These are phyloP conservation scores for Pristionchus exspectatus DNA, from an alignment of 2,888 invertebrate species.

Conservation along the genomic window DNA sequence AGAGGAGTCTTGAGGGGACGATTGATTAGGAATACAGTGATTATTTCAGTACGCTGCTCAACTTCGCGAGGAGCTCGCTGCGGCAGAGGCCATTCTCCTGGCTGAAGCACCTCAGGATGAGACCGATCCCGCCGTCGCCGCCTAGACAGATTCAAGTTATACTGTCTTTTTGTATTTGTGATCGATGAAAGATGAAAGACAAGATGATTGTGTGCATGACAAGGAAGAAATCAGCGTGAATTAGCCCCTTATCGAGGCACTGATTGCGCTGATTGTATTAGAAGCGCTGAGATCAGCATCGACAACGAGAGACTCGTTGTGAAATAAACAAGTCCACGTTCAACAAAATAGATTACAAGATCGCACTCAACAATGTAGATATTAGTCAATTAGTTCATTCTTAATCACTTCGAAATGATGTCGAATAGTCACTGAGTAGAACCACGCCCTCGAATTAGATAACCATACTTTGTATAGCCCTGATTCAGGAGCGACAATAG, in stretches of 20 bases:
- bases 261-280: background rate
- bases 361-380: too few species aligned
- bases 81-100: background rate
- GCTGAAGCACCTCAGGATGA: background rate
- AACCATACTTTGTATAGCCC: slow-evolving; percentile 73
- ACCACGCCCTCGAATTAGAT: slow-evolving; percentile 73
- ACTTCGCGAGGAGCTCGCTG: slow-evolving; percentile 45
- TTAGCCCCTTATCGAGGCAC: background rate
- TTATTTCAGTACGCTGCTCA: slow-evolving; percentile 31
- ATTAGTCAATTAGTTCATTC: background rate
- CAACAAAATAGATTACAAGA: background rate
- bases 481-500: slow-evolving; percentile 57
- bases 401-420: background rate
- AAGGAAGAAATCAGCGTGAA: background rate
- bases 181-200: background rate
- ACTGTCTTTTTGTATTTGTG: background rate
- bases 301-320: background rate
- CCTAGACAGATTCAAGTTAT: background rate
- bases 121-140: background rate
- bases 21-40: too few species aligned
- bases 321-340: background rate
- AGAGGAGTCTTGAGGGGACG: too few species aligned
- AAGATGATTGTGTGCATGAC: background rate
- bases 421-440: slow-evolving; percentile 55
- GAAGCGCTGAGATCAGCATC: background rate